Base-by-base conservation (phyloP, 2,888 invertebrate genomes). In the Tricholauxania praeusta region DNA sequence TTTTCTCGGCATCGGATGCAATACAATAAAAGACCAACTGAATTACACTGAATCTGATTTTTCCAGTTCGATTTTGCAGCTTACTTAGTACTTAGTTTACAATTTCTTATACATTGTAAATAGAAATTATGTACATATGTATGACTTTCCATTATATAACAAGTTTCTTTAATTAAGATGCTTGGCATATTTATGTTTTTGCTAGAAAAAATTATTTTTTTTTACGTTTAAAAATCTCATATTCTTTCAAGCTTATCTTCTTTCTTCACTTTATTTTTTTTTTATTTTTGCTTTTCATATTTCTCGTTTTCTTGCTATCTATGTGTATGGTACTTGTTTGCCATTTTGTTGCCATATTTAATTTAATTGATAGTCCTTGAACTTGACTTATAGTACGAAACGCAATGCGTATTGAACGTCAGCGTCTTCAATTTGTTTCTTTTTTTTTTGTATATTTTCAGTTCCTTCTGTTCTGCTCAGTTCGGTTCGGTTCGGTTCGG, bases 331-430 rank as follows among this genome's bases (percentile, higher is more conserved):
- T 28, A 28, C 28, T 28, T 28, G 15, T 68, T 66, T 49, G 39
- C 47, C 69, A 69, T 77, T 76, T 75, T 74, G 75, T 77, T 76
- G 75, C 74, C 69, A 64, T 77, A 76, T 77, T 83, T 81, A 82
- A 84, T 83, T 84, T 80, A 85, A 83, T 83, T 83, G 83, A 82
- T 82, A 83, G 83, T 83, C 83, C 83, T 83, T 74, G 83, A 83
- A 83, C 83, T 83, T 83, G 83, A 83, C 83, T 82, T 83, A 80
- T 82, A 80, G 82, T 81, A 80, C 76, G 79, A 71, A 71, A 68
- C 76, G 79, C 72, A 71, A 68, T 77, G 79, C 73, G 80, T 59
- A 39, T 39, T 39, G 39, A 39, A 39, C 7, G 39, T 39, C 39
- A 39, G 39, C 39, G 19, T 63, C 64, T 19, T 19, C 22, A 51